Percentiles rank a stretch among this genome's conserved stretches.
Evolutionary conservation across 2,888 invertebrate genomes (phyloP).

Genomic region (Neoaliturus tenellus): DNA sequence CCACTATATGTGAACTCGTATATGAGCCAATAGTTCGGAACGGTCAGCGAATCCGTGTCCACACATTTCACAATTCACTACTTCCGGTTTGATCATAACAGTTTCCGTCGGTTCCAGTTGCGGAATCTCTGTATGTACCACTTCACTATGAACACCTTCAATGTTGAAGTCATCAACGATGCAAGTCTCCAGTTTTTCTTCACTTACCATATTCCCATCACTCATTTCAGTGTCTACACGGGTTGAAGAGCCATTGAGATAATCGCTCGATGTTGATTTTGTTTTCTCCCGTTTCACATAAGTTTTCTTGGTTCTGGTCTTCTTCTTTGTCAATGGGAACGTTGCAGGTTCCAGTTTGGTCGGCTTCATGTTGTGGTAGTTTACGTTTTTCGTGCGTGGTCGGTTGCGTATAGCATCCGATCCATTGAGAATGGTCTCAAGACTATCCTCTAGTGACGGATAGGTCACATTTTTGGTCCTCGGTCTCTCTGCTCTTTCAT

Average conservation of each 20-base stretch:
- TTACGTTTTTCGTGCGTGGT: slow-evolving; percentile 81
- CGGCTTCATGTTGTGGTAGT: slow-evolving; percentile 75
- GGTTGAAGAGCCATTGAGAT: slow-evolving; percentile 25
- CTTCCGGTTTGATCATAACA: slow-evolving; percentile 62
- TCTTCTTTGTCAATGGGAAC: slow-evolving; percentile 72
- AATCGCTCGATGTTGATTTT: slow-evolving; percentile 64
- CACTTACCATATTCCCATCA: slow-evolving; percentile 48
- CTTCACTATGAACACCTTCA: slow-evolving; percentile 47
- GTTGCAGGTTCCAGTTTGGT: slow-evolving; percentile 75
- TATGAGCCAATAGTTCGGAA: slow-evolving; percentile 84
- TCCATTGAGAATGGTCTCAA: slow-evolving; percentile 65
- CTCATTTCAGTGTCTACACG: slow-evolving; percentile 50
- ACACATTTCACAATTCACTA: slow-evolving; percentile 88
- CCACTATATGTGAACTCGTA: slow-evolving; percentile 83
- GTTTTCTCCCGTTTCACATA: slow-evolving; percentile 66
- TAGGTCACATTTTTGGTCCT: slow-evolving; percentile 53
- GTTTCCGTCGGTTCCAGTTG: slow-evolving; percentile 59
- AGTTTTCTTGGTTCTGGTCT: slow-evolving; percentile 45
- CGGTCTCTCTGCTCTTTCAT: slow-evolving; percentile 44
- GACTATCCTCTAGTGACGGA: slow-evolving; percentile 66
- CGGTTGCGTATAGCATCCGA: slow-evolving; percentile 66
- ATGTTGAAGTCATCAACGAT: slow-evolving; percentile 61
- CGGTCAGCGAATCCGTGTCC: slow-evolving; percentile 84
- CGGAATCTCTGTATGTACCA: slow-evolving; percentile 28
- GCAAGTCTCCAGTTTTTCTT: slow-evolving; percentile 62